phyloP scores from a whole-genome alignment of 2,113 vertebrate genomes.

The Saimiri boliviensis region DNA sequence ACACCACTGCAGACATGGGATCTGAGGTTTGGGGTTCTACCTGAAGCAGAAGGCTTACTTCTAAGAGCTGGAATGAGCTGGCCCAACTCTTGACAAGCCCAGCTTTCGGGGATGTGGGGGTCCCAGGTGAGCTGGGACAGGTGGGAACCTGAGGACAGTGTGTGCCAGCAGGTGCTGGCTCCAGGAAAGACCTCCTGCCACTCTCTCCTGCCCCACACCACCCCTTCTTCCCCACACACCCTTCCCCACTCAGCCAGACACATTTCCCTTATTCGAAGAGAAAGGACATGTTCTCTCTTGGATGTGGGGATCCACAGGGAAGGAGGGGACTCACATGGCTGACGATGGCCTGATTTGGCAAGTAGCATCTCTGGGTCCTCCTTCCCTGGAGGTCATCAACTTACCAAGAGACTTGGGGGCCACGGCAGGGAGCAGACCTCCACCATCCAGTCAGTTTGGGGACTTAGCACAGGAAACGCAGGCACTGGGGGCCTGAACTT shows the following conservation, averaged over 20 bases:
- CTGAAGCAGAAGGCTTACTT: neutral
- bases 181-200: rapidly evolving
- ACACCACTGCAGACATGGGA: neutral
- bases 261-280: neutral
- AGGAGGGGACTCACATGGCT: rapidly evolving
- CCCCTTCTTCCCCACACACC: neutral
- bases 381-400: neutral
- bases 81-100: rapidly evolving
- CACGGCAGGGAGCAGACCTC: neutral
- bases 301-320: neutral
- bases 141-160: rapidly evolving
- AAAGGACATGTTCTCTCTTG: neutral
- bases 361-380: neutral
- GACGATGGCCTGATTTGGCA: neutral
- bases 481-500: too few relatives aligned
- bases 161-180: rapidly evolving
- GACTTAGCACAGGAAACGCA: neutral
- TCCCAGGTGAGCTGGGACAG: neutral
- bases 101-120: rapidly evolving
- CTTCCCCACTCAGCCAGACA: neutral
- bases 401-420: neutral
- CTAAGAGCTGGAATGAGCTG: neutral
- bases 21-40: neutral
- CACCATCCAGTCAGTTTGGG: neutral
- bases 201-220: neutral